A percentile compares a stretch with the other conserved stretches of the same genome.
Evolutionary conservation across 2,888 invertebrate species (phyloP).

Genomic region (Pheosia gnoma): DNA sequence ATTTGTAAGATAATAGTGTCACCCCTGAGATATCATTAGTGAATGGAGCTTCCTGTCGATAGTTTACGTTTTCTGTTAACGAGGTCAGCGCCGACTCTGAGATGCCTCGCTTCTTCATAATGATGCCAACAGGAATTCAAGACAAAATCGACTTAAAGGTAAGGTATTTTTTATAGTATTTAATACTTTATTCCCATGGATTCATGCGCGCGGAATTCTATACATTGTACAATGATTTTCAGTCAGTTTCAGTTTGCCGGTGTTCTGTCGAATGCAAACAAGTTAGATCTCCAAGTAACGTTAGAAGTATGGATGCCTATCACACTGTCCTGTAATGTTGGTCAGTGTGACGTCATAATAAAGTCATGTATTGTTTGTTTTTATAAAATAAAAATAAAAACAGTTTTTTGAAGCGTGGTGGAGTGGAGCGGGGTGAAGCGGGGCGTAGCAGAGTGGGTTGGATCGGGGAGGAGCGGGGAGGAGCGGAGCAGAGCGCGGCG

Average conservation of each 20-base stretch:
- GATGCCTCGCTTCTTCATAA: not conserved
- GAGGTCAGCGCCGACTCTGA: conserved; percentile 24
- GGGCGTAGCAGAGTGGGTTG: no score
- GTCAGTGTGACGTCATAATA: not conserved
- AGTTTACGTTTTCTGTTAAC: conserved; percentile 46
- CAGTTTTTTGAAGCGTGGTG: no score
- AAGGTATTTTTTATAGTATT: no score
- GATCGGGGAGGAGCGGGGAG: no score
- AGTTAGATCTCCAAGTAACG: conserved; percentile 38
- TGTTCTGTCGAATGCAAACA: conserved; percentile 42
- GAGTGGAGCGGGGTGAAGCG: no score
- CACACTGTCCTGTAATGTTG: conserved; percentile 18
- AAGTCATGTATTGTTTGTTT: not conserved
- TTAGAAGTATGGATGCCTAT: conserved; percentile 27
- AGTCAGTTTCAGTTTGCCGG: conserved; percentile 16
- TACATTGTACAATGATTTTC: not conserved
- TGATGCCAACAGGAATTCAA: not conserved
- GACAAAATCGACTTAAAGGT: no score
- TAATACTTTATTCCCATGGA: no score
- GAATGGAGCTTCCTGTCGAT: conserved; percentile 41
- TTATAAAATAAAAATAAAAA: not conserved
- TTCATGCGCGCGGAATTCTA: no score
- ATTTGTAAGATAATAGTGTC: conserved; percentile 11
- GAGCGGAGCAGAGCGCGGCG: no score
- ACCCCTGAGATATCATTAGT: conserved; percentile 52